Evolutionary conservation across 2,113 vertebrate genomes (phyloP).

Genomic region (Clinocottus analis): DNA sequence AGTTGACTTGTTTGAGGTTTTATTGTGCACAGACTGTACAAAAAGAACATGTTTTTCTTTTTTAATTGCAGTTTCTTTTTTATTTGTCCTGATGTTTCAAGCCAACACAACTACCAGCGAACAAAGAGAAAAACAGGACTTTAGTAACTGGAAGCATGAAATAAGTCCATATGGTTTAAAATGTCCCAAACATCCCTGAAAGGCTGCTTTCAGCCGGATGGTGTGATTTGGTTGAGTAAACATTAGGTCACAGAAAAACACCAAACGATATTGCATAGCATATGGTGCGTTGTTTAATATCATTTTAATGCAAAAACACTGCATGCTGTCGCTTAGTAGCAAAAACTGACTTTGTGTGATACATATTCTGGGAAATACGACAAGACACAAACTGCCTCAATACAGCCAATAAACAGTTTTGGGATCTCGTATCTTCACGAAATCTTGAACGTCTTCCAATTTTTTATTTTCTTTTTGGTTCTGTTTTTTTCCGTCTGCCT

Average conservation of each 20-base stretch:
- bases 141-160: not conserved
- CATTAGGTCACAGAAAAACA: slow-evolving; percentile 3
- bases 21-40: not conserved
- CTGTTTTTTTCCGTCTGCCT: slow-evolving; percentile 13
- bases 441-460: slow-evolving; percentile 41
- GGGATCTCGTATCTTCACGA: slow-evolving; percentile 9
- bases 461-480: not conserved
- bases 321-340: not conserved
- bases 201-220: not conserved
- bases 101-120: too few relatives aligned
- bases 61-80: not conserved
- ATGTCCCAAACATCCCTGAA: not conserved
- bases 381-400: slow-evolving; percentile 15
- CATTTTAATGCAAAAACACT: not conserved
- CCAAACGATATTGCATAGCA: slow-evolving; percentile 15
- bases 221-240: not conserved
- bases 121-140: not conserved
- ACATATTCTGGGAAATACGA: slow-evolving; percentile 35
- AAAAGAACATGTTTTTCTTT: not conserved
- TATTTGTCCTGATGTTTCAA: not conserved
- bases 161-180: not conserved
- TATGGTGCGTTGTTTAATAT: slow-evolving; percentile 12
- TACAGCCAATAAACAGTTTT: slow-evolving; percentile 29
- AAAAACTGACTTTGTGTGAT: slow-evolving; percentile 21
- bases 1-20: not conserved